These are phyloP conservation scores for human (Homo sapiens) DNA, from an alignment of 2,113 vertebrate genomes.

Conservation along the genomic window DNA sequence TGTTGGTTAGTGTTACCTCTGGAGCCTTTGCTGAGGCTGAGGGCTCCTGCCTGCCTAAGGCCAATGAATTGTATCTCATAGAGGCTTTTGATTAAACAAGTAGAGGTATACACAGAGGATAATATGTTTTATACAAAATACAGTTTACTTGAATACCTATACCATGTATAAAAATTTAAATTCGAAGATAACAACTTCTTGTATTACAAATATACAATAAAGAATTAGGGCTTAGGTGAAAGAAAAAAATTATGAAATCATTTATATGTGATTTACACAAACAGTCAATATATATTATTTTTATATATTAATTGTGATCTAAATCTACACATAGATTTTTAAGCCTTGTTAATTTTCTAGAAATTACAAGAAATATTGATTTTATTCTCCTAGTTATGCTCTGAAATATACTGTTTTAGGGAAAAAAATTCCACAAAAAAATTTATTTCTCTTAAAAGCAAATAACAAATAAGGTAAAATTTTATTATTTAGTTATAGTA, in stretches of 20 bases:
- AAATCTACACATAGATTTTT: not conserved
- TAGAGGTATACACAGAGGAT: not conserved
- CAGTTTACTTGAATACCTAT: not conserved
- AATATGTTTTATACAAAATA: not conserved
- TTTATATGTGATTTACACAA: not conserved
- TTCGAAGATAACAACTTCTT: not conserved
- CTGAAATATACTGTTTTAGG: not conserved
- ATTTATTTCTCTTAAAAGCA: conserved; percentile 55
- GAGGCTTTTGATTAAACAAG: not conserved
- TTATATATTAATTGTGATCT: not conserved
- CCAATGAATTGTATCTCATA: not conserved
- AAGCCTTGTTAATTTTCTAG: conserved; percentile 36
- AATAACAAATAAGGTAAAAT: conserved; percentile 30
- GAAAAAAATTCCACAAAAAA: conserved; percentile 12
- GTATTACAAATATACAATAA: not conserved
- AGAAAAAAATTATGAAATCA: not conserved
- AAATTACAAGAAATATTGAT: conserved; percentile 34
- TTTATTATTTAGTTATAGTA: conserved; percentile 11
- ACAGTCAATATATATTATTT: conserved; percentile 2
- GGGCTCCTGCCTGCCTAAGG: not conserved
- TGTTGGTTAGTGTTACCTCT: not conserved
- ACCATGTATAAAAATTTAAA: not conserved
- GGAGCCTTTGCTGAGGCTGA: not conserved
- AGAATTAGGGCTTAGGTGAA: not conserved
- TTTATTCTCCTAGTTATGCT: not conserved